Evolutionary conservation across 2,113 vertebrate species (phyloP), one percentile per base, ranked within the genome.

Genomic region (Alexandromys fortis): DNA sequence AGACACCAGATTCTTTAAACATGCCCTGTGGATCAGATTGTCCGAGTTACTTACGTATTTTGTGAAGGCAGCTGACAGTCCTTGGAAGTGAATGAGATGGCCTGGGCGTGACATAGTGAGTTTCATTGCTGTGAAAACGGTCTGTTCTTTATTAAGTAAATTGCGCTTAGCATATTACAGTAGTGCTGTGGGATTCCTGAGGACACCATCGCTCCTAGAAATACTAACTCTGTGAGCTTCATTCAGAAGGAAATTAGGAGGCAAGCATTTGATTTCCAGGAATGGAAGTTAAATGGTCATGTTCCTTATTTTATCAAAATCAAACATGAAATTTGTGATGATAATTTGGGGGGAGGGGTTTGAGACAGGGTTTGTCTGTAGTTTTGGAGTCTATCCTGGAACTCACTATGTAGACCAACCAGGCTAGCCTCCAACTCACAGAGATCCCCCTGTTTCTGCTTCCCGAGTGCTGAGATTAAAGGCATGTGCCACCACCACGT

Each of bases 141-240:
- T 58, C 67, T 86, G 42, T 49, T 85, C 45, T 86, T 72, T 38
- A 83, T 49, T 83, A 92, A 93, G 95, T 94, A 94, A 96, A 77
- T 91, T 67, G 68, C 61, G 11, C 58, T 91, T 82, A 45, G 89
- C 26, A 72, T 68, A 58, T 86, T 79, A n/a, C 6, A 89, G 67
- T 81, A 65, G 67, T 72, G 67, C 73, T 97, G 42, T 83, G 67
- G 85, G 22, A 52, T 72, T 96, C 72, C 70, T 86, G 19, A 82
- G 92, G 8, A 86, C 17, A 45, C 16, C 13, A 17, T 55, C 85
- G 42, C 70, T 86, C 6, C 86, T 49, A 49, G 75, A 90, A 92
- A 68, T 42, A 94, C 87, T 95, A 79, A 65, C 42, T 42, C 24
- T 30, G 7, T 28, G 12, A 22, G 13, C 17, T 63, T 76, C 67